Conservation (phyloP, 2,888 invertebrate genomes). For the Ophonus ardosiacus region DNA sequence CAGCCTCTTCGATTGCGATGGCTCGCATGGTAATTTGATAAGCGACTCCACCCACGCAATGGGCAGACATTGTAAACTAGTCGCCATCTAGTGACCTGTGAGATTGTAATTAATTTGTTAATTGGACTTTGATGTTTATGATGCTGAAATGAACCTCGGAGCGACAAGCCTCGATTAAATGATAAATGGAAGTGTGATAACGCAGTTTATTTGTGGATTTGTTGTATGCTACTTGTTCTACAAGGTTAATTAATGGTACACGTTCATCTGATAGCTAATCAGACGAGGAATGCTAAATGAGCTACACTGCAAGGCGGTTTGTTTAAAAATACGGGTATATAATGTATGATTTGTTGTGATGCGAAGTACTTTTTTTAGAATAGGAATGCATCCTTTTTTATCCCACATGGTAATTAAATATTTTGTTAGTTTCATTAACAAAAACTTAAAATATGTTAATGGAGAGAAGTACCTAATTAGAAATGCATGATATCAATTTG, state of each 20-base stretch:
- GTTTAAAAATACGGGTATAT: neutral
- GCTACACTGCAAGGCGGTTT: neutral
- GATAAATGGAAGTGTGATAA: constrained; percentile 23
- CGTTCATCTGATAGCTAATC: constrained; percentile 12
- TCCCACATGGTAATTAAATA: too few relatives aligned
- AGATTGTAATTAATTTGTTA: constrained; percentile 40
- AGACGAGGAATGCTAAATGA: neutral
- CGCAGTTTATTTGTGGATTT: constrained; percentile 19
- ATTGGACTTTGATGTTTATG: constrained; percentile 34
- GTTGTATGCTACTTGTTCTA: constrained; percentile 11
- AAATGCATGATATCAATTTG: too few relatives aligned
- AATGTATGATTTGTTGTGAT: neutral
- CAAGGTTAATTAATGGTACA: constrained; percentile 14
- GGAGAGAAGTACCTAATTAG: too few relatives aligned
- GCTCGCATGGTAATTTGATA: constrained; percentile 10
- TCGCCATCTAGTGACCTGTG: constrained; percentile 22
- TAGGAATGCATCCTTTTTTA: too few relatives aligned
- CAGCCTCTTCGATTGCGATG: neutral
- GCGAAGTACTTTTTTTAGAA: neutral
- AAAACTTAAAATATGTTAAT: too few relatives aligned
- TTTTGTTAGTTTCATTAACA: too few relatives aligned
- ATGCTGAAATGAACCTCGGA: constrained; percentile 13
- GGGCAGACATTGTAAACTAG: neutral
- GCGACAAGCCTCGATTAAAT: constrained; percentile 15
- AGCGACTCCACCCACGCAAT: constrained; percentile 15